A percentile compares a stretch with the other conserved stretches of the same genome.
phyloP scores from a whole-genome alignment of 2,888 invertebrate species.

The Brachyopa scutellaris region DNA sequence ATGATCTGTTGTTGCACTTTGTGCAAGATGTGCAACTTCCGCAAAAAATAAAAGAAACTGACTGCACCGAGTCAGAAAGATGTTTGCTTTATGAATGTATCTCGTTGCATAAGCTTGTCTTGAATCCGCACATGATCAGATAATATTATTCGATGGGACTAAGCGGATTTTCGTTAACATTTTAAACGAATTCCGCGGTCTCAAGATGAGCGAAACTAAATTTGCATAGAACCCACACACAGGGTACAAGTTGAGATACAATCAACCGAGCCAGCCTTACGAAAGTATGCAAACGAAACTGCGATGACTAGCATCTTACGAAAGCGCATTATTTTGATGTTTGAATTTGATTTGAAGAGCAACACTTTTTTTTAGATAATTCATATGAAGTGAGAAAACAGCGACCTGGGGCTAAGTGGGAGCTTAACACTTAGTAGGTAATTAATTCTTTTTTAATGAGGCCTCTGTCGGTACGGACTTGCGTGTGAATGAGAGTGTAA shows the following conservation, averaged over 20 bases:
- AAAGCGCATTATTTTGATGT: neutral
- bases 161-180: neutral
- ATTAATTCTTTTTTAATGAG: constrained; percentile 3
- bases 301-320: neutral
- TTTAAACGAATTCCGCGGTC: neutral
- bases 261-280: neutral
- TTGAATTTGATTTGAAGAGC: neutral
- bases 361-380: neutral
- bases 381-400: neutral
- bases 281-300: neutral
- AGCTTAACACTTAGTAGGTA: constrained; percentile 4
- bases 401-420: constrained; percentile 13
- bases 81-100: neutral
- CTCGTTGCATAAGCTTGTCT: neutral
- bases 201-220: neutral
- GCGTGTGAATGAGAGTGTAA: neutral
- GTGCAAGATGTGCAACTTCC: constrained; percentile 26
- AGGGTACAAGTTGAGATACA: neutral
- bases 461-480: neutral
- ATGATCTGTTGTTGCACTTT: neutral
- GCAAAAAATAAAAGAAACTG: neutral
- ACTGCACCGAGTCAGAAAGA: constrained; percentile 4
- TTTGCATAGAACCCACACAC: neutral
- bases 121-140: neutral
- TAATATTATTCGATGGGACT: neutral